phyloP scores from a whole-genome alignment of 2,888 invertebrate genomes.

The Brachypterus glaber region DNA sequence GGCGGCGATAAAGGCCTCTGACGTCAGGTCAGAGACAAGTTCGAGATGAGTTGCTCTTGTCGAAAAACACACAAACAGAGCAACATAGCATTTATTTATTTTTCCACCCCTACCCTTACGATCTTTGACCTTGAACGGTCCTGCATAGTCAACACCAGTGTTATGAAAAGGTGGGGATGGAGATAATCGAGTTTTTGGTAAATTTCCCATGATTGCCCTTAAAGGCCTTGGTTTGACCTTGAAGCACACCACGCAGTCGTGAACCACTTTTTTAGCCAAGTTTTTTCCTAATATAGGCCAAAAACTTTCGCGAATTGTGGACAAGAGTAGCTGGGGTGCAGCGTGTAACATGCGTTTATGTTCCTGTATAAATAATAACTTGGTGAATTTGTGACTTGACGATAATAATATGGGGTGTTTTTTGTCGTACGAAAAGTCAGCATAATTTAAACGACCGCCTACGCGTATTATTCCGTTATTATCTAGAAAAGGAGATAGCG shows the following conservation, averaged over 20 bases:
- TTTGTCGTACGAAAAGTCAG: conserved; percentile 10
- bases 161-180: conserved; percentile 21
- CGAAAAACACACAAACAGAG: conserved; percentile 22
- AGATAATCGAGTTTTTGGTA: conserved; percentile 20
- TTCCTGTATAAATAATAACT: conserved; percentile 14
- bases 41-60: conserved; percentile 21
- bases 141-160: conserved; percentile 24
- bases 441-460: conserved; percentile 13
- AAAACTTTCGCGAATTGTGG: conserved; percentile 18
- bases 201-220: conserved; percentile 23
- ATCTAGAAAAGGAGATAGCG: conserved; percentile 16
- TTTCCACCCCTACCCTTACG: conserved; percentile 17
- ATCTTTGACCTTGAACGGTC: conserved; percentile 24
- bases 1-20: conserved; percentile 17
- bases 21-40: conserved; percentile 15
- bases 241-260: conserved; percentile 20
- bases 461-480: conserved; percentile 10
- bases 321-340: conserved; percentile 15
- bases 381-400: conserved; percentile 13
- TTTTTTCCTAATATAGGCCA: conserved; percentile 24
- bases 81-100: conserved; percentile 19
- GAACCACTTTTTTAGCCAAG: conserved; percentile 16
- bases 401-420: conserved; percentile 17
- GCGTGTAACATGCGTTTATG: conserved; percentile 16
- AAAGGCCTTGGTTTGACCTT: conserved; percentile 15